phyloP scores from a whole-genome alignment of 2,113 vertebrate species.

The Atrichornis clamosus region DNA sequence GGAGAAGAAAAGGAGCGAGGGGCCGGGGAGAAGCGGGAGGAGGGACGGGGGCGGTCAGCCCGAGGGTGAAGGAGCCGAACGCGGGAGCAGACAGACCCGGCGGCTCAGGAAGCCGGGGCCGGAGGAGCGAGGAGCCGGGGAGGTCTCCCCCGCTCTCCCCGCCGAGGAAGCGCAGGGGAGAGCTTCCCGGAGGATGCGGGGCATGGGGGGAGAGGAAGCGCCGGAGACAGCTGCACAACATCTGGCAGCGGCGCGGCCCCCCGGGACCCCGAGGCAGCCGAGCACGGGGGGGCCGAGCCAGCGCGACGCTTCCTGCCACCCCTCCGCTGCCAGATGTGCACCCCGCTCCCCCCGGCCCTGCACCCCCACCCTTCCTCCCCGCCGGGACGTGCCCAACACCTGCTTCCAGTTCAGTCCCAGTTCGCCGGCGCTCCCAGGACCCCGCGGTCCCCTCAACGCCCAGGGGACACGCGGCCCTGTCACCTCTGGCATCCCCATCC shows the following conservation, averaged over 20 bases:
- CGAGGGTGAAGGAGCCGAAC: neutral
- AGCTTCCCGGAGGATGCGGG: conserved; percentile 65
- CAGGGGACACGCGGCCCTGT: neutral
- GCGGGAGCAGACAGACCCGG: neutral
- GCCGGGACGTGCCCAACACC: neutral
- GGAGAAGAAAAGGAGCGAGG: neutral
- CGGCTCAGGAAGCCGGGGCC: conserved; percentile 45
- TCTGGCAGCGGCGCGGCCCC: conserved; percentile 60
- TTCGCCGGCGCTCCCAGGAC: neutral
- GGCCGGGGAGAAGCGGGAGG: neutral
- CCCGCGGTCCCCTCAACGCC: neutral
- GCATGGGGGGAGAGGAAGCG: conserved; percentile 53
- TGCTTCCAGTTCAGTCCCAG: conserved; percentile 1
- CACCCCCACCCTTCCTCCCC: neutral
- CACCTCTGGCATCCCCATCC: neutral
- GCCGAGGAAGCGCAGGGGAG: conserved; percentile 53
- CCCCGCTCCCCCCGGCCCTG: neutral
- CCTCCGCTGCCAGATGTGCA: conserved; percentile 32
- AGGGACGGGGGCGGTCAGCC: neutral
- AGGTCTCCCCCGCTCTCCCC: neutral
- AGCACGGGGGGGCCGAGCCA: neutral
- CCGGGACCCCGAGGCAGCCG: conserved; percentile 2
- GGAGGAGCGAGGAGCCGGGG: neutral
- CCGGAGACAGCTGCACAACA: conserved; percentile 75
- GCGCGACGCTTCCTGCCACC: conserved; percentile 29